These are phyloP conservation scores for Podarcis lilfordi DNA, from an alignment of 2,797 vertebrate genomes.

Conservation along the genomic window DNA sequence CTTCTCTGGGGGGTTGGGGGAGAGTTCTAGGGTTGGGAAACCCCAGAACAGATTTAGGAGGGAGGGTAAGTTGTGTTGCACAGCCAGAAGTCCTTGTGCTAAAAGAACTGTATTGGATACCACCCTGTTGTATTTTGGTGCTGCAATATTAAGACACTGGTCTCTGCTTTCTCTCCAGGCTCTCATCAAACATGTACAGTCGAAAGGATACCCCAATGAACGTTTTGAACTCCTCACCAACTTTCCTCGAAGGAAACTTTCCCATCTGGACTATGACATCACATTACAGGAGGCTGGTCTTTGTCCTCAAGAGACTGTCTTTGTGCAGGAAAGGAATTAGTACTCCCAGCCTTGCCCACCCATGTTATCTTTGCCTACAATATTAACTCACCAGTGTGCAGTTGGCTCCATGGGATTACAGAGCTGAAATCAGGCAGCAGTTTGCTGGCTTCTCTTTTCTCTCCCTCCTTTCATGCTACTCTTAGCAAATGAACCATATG, in stretches of 20 bases:
- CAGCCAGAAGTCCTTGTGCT: no score
- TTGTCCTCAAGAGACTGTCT: slow-evolving; percentile 99
- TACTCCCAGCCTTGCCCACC: slow-evolving; percentile 76
- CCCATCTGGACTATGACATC: slow-evolving; percentile 99
- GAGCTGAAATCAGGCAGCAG: slow-evolving; percentile 72
- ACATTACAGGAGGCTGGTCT: slow-evolving; percentile 97
- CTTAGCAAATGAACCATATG: slow-evolving; percentile 71
- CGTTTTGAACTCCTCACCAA: slow-evolving; percentile 99
- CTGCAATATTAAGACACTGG: not conserved
- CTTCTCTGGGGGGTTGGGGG: no score
- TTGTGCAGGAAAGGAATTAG: slow-evolving; percentile 99
- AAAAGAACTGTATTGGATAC: no score
- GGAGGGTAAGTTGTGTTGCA: no score
- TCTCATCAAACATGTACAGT: slow-evolving; percentile 95
- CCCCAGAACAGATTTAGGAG: no score
- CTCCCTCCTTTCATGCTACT: slow-evolving; percentile 56
- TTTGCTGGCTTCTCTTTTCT: slow-evolving; percentile 64
- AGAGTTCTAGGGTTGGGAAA: no score
- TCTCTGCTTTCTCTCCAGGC: slow-evolving; percentile 78
- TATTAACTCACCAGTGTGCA: slow-evolving; percentile 67
- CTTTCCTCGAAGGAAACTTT: slow-evolving; percentile 96
- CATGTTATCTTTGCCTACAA: slow-evolving; percentile 69
- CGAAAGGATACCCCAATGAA: slow-evolving; percentile 98
- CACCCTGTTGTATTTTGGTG: rapidly evolving
- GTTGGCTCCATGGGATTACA: slow-evolving; percentile 70